These are phyloP conservation scores for Seira ritae DNA, from an alignment of 2,888 invertebrate species.

Conservation along the genomic window DNA sequence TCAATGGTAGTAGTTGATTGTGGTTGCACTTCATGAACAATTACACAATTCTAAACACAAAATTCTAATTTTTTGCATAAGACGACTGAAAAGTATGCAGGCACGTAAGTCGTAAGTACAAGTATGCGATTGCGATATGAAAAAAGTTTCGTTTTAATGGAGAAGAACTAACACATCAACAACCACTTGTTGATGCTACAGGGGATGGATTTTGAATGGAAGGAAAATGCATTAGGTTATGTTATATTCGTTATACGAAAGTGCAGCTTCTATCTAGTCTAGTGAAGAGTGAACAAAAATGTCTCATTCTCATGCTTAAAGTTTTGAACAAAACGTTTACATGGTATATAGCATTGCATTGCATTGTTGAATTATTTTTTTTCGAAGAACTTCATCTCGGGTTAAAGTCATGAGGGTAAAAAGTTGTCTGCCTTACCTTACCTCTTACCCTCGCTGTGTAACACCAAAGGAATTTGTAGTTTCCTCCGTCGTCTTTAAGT, in stretches of 20 bases:
- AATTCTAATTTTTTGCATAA: constrained; percentile 8
- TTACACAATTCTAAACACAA: constrained; percentile 10
- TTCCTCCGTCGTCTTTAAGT: not conserved
- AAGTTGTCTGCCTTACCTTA: no score
- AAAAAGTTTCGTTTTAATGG: no score
- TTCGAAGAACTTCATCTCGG: no score
- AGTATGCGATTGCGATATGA: no score
- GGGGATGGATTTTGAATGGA: constrained; percentile 63
- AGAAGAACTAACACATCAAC: no score
- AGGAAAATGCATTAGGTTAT: constrained; percentile 26
- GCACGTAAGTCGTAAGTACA: no score
- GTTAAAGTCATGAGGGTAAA: not conserved
- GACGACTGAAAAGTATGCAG: not conserved
- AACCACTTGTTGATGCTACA: constrained; percentile 45
- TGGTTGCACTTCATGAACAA: not conserved
- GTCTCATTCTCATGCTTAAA: not conserved
- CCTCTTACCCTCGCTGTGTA: not conserved
- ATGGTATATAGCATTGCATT: not conserved
- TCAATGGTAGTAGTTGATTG: no score
- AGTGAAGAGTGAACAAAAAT: not conserved
- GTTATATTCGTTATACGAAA: not conserved
- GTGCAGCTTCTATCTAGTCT: not conserved
- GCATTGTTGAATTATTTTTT: not conserved
- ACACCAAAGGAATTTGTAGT: not conserved
- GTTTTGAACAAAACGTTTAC: not conserved